These are phyloP conservation scores for Lophius americanus DNA, from an alignment of 2,797 vertebrate genomes.

Conservation along the genomic window DNA sequence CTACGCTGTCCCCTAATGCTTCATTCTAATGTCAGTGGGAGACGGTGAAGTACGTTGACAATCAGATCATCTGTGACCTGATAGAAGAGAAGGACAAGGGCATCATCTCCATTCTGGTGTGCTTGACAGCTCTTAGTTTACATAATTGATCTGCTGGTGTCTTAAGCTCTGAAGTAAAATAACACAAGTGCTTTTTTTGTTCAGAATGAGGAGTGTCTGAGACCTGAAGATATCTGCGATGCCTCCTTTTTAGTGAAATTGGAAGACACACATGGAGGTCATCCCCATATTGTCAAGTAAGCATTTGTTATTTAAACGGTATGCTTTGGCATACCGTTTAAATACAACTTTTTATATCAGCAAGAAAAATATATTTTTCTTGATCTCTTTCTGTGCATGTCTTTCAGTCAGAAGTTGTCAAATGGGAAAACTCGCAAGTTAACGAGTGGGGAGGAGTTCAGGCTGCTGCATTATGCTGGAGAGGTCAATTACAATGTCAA, in stretches of 20 bases:
- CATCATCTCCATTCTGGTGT: constrained; percentile 95
- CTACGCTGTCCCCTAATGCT: constrained; percentile 5
- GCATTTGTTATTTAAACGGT: constrained; percentile 42
- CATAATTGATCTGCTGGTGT: background rate
- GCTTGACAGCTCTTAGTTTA: background rate
- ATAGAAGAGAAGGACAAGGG: constrained; percentile 98
- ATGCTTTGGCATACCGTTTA: background rate
- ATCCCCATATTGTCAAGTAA: constrained; percentile 97
- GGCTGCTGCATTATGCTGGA: constrained; percentile 94
- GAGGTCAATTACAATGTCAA: constrained; percentile 96
- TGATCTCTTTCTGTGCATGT: constrained; percentile 15
- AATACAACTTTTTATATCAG: background rate
- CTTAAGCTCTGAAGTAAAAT: background rate
- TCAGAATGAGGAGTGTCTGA: constrained; percentile 95
- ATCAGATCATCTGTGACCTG: constrained; percentile 98
- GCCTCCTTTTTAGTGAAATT: constrained; percentile 94
- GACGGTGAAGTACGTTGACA: constrained; percentile 96
- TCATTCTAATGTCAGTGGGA: constrained; percentile 87
- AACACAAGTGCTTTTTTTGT: constrained; percentile 24
- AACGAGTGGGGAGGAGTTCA: constrained; percentile 92
- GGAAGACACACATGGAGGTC: constrained; percentile 90
- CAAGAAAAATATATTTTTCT: background rate
- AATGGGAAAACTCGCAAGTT: constrained; percentile 94
- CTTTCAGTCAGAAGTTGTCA: constrained; percentile 91
- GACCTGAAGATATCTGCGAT: constrained; percentile 94